Evolutionary conservation across 1,140 invertebrate species (phyloP), one percentile per base, ranked within the genome.

Genomic region (Goniozus legneri): DNA sequence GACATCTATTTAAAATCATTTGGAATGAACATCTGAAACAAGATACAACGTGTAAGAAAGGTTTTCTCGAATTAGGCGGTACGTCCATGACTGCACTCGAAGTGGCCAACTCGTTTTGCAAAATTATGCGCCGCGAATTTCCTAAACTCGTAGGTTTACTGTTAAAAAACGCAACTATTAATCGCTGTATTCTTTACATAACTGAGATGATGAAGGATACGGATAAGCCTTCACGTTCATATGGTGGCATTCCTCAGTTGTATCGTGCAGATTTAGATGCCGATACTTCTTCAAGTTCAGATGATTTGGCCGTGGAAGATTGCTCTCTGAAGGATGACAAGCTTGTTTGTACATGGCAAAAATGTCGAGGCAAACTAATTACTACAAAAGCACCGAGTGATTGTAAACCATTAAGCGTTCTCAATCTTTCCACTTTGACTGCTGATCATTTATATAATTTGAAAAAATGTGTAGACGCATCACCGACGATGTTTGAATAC

Each of bases 401-500:
- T n/a, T n/a, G n/a, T n/a, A n/a, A n/a, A n/a, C n/a, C n/a, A n/a
- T n/a, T n/a, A n/a, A n/a, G n/a, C n/a, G n/a, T n/a, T n/a, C n/a
- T n/a, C n/a, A n/a, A n/a, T n/a, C n/a, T n/a, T n/a, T n/a, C n/a
- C n/a, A n/a, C n/a, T n/a, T n/a, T n/a, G n/a, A n/a, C 41, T 18
- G 22, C 64, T 49, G n/a, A 69, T 50, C 59, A 62, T 67, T 31
- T 44, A 30, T 80, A 76, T 65, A 65, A 88, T 67, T 78, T 86
- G 37, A 71, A 79, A 39, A 88, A 87, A 65, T 89, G 87, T 77
- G 78, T 89, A 15, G 86, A 89, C 78, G 81, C 83, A 35, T 82
- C 82, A 16, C 83, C 85, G 13, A 73, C 80, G 44, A 44, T 84
- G 47, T 79, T 80, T 55, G 40, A 72, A 52, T 69, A 65, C 56